Evolutionary conservation across 1,140 invertebrate genomes (phyloP), one percentile per base, ranked within the genome.

Genomic region (Bathynomus jamesi): DNA sequence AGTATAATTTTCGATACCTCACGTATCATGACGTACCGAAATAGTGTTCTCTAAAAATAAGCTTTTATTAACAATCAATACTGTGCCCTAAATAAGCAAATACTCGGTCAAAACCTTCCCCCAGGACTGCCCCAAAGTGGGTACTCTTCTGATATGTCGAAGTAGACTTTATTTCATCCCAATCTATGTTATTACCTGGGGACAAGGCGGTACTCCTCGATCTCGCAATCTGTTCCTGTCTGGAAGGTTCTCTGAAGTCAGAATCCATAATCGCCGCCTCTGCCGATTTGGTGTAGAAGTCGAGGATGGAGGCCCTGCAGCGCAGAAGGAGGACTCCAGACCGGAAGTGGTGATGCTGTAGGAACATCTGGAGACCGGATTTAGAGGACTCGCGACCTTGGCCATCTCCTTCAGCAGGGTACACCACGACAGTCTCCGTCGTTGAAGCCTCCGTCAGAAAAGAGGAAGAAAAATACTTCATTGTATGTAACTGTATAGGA

Each of bases 301-400:
- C 32, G 32, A 40, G 17, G 7, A 40, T 40, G 17, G 32, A 40
- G 17, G 32, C 32, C 17, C 17, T 17, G 17, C 32, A 40, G 7
- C 32, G 32, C 7, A 40, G 32, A 40, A 40, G 32, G 7, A 40
- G 17, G 17, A 40, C 32, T 40, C 32, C 32, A 17, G 32, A 40
- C 32, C 32, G 7, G 63, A 74, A 74, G 63, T 74, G 72, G 1
- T 61, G 40, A 3, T 28, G 31, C 28, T 31, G 32, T 17, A 74
- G 65, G 40, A 68, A 70, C 72, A 74, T 74, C 29, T 74, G 72
- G 7, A 74, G 72, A 32, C 72, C 72, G 0, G 72, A 74, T 24
- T 63, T 46, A 1, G 72, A 69, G 4, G 67, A 61, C 3, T 53
- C 32, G 1, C 72, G 67, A 11, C 72, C 67, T 4, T 40, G 17